These are phyloP conservation scores for Osmerus eperlanus DNA, from an alignment of 2,113 vertebrate species.

Conservation along the genomic window DNA sequence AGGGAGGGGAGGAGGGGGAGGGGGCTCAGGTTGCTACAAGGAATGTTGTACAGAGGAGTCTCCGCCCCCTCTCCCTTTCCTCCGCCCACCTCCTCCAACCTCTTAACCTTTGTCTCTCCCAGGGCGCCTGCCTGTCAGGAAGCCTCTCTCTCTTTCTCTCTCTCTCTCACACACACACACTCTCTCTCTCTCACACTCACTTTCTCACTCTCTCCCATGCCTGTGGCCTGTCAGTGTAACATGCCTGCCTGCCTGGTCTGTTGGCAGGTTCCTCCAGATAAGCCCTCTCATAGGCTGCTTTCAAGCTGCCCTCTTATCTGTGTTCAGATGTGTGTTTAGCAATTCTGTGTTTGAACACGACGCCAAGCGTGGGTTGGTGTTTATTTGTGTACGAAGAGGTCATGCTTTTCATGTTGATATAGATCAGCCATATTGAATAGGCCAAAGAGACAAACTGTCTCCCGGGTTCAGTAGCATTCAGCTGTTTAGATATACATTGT, in stretches of 20 bases:
- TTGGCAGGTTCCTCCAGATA: background rate
- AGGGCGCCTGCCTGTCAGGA: slow-evolving; percentile 15
- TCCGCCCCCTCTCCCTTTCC: slow-evolving; percentile 8
- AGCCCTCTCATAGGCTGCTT: background rate
- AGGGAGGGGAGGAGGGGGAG: background rate
- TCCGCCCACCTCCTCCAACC: slow-evolving; percentile 27
- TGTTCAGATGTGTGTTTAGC: slow-evolving; percentile 1
- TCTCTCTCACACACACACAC: too few relatives aligned
- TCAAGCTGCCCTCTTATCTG: background rate
- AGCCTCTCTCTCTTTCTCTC: background rate
- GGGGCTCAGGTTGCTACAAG: slow-evolving; percentile 66
- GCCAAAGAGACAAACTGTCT: background rate
- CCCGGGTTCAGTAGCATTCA: too few relatives aligned
- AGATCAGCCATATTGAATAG: background rate
- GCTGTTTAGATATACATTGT: too few relatives aligned
- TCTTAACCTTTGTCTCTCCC: slow-evolving; percentile 20
- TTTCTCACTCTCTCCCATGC: too few relatives aligned
- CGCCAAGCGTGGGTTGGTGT: background rate
- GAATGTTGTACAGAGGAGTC: slow-evolving; percentile 70
- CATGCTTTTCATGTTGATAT: background rate
- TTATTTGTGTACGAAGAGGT: background rate
- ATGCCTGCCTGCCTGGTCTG: background rate
- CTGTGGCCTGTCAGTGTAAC: slow-evolving; percentile 1
- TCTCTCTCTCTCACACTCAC: too few relatives aligned
- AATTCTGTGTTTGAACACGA: background rate